These are phyloP conservation scores for Metopolophium dirhodum DNA, from an alignment of 1,140 invertebrate species.

Conservation along the genomic window DNA sequence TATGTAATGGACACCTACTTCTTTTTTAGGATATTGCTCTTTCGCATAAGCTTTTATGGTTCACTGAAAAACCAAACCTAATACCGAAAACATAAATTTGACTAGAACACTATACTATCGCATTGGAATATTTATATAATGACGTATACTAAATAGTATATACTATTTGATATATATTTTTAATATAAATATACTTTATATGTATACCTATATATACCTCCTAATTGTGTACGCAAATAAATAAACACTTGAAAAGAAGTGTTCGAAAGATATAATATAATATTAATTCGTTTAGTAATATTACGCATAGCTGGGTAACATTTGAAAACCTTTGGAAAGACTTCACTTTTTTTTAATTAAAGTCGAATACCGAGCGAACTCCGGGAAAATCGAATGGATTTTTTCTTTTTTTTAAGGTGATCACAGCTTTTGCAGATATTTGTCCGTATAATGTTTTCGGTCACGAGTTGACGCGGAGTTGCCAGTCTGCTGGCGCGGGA, in stretches of 20 bases:
- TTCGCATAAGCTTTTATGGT: constrained; percentile 8
- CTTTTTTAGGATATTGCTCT: background rate
- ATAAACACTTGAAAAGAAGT: background rate
- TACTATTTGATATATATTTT: background rate
- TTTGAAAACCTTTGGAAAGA: background rate
- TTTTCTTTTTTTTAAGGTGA: background rate
- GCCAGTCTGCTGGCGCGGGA: background rate
- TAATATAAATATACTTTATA: background rate
- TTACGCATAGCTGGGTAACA: background rate
- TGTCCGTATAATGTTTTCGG: background rate
- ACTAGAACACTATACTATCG: background rate
- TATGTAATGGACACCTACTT: constrained; percentile 20
- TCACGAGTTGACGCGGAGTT: background rate
- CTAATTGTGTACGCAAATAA: background rate
- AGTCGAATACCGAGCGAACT: background rate
- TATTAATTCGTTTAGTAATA: background rate
- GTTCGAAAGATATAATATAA: too few species aligned
- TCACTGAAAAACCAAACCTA: background rate
- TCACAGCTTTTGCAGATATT: background rate
- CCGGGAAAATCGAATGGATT: background rate
- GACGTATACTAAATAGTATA: background rate
- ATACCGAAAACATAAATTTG: background rate
- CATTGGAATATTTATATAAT: background rate
- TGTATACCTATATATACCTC: too few species aligned
- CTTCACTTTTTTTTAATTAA: background rate